Base-by-base conservation (phyloP, 2,113 vertebrate genomes). In the Numida meleagris region DNA sequence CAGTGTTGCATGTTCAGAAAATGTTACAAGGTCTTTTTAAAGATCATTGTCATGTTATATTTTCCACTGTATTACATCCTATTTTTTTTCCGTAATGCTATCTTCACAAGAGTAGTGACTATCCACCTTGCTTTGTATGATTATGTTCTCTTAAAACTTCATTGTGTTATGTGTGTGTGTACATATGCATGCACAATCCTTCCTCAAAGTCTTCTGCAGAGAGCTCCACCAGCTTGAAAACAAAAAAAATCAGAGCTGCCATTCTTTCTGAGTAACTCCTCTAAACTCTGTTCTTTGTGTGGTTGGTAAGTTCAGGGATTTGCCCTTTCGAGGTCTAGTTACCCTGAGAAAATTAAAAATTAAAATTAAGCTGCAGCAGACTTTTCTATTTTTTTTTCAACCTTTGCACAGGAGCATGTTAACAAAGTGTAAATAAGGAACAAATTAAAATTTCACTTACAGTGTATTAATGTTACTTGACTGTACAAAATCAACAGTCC, bases 141-240 rank as follows among this genome's bases (percentile, higher is more conserved):
- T 81, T 34, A 29, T 65, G 14, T 80, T 73, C 23, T 84, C 21
- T 59, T 84, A 66, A 53, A 82, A 40, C 24, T 45, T 8, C 6
- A 15, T 51, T 53, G 10, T 0, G 0, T 88, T 66, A 14, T 24
- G 16, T 15, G 13, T 27, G 11, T n/a, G 31, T 46, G 25, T 31
- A 57, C 14, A 17, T 45, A 43, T 5, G 14, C 1, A n/a, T 1
- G 4, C 14, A 19, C 12, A 31, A n/a, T 10, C 18, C 68, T 48
- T 36, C 17, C 34, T 51, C 68, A 25, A 71, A 62, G 50, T 76
- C 24, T 82, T 79, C 42, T 66, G 27, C 27, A 66, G 72, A 51
- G 79, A 85, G 14, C 21, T 89, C 12, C 43, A 45, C 25, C 31
- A 83, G 33, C n/a, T 76, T 16, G 55, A 81, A 86, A 58, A 27